A percentile compares a stretch with the other conserved stretches of the same genome.
Evolutionary conservation across 2,797 vertebrate species (phyloP).

Genomic region (Cossypha dichroa): DNA sequence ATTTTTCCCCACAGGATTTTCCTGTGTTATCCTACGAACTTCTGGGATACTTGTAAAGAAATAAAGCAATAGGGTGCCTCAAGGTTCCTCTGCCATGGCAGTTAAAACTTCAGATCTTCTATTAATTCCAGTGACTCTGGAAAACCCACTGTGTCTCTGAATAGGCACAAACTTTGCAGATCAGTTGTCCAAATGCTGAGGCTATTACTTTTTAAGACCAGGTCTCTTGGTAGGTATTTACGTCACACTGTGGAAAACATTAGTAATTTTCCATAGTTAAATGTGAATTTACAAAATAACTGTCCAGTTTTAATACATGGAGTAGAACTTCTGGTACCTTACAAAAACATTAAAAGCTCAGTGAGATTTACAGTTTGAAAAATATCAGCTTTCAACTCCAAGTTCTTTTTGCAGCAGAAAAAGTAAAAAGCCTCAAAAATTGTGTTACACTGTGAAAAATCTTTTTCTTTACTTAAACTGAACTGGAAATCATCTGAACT

Average conservation of each 20-base stretch:
- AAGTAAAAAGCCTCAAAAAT: not conserved
- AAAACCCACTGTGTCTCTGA: not conserved
- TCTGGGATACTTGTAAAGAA: not conserved
- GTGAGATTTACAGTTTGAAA: not conserved
- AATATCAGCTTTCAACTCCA: not conserved
- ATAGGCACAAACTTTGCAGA: not conserved
- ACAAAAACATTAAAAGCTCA: not conserved
- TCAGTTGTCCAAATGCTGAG: not conserved
- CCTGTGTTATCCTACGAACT: not conserved
- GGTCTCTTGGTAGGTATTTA: not conserved
- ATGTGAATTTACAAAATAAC: not conserved
- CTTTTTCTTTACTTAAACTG: not conserved
- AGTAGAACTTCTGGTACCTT: not conserved
- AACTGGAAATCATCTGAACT: not conserved
- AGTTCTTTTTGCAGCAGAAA: not conserved
- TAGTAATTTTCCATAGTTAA: not conserved
- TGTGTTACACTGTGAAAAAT: not conserved
- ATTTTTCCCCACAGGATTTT: not conserved
- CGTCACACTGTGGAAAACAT: not conserved
- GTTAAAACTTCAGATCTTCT: not conserved
- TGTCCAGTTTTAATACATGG: not conserved
- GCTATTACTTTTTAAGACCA: not conserved
- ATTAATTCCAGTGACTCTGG: not conserved
- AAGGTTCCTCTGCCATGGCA: not conserved
- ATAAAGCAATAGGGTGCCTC: not conserved